These are phyloP conservation scores for Phataginus tetradactyla DNA, from an alignment of 2,797 vertebrate species.

Conservation along the genomic window DNA sequence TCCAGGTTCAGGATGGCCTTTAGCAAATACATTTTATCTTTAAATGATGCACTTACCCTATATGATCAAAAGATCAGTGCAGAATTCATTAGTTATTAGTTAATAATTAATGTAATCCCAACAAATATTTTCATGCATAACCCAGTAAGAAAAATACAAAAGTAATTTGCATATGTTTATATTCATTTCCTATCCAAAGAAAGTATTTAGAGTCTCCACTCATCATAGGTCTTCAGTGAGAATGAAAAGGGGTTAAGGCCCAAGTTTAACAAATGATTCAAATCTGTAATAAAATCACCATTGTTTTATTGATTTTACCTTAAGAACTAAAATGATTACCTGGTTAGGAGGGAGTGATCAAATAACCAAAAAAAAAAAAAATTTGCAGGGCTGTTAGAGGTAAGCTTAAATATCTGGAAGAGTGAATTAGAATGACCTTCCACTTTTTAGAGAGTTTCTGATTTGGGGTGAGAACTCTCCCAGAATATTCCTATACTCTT, in stretches of 20 bases:
- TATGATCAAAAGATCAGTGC: background rate
- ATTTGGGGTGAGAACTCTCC: background rate
- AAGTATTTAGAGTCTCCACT: background rate
- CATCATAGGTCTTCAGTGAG: background rate
- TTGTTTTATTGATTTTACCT: slow-evolving; percentile 54
- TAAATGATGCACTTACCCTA: background rate
- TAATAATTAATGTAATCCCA: background rate
- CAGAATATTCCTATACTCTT: background rate
- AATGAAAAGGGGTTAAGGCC: background rate
- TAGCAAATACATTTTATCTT: background rate
- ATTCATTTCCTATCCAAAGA: slow-evolving; percentile 42
- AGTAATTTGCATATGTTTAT: slow-evolving; percentile 24
- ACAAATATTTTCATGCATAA: slow-evolving; percentile 27
- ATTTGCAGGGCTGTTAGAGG: background rate
- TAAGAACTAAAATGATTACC: slow-evolving; percentile 35
- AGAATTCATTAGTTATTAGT: background rate
- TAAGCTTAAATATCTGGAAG: background rate
- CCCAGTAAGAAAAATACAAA: background rate
- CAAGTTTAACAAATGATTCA: slow-evolving; percentile 33
- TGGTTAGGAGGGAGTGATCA: background rate
- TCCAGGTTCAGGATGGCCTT: background rate
- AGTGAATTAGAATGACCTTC: background rate
- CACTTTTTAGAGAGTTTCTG: background rate
- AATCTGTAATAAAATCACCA: slow-evolving; percentile 29
- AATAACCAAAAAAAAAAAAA: background rate